Conservation (phyloP, 2,113 vertebrate species). For the Anser brachyrhynchus region DNA sequence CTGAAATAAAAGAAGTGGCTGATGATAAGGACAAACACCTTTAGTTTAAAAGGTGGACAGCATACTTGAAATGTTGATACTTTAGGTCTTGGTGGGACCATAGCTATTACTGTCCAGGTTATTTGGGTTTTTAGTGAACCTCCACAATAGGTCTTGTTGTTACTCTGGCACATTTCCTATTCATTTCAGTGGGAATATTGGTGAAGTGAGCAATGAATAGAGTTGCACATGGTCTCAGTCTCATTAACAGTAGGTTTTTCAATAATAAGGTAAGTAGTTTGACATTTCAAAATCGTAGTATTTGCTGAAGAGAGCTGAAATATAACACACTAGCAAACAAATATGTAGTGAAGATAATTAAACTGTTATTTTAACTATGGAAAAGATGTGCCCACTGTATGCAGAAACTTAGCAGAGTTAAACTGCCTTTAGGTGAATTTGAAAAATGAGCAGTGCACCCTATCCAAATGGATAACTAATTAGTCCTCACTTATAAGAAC, state of each 20-base stretch:
- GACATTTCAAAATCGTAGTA: not conserved
- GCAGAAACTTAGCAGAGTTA: constrained; percentile 58
- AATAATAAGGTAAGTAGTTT: not conserved
- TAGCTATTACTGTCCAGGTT: not conserved
- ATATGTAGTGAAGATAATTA: not conserved
- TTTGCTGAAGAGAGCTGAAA: constrained; percentile 22
- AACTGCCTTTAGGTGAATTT: constrained; percentile 66
- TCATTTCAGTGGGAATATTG: not conserved
- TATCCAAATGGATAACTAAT: constrained; percentile 64
- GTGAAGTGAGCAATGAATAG: not conserved
- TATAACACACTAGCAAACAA: not conserved
- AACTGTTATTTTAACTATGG: not conserved
- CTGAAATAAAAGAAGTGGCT: not conserved
- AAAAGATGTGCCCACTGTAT: not conserved
- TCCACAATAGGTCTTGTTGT: not conserved
- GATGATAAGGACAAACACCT: not conserved
- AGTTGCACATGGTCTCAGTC: not conserved
- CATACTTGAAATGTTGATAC: not conserved
- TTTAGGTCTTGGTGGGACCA: not conserved
- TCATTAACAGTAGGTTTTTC: not conserved
- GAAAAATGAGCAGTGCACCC: constrained; percentile 61
- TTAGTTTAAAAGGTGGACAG: not conserved
- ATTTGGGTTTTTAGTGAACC: not conserved
- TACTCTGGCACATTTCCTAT: not conserved
- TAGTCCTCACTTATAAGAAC: constrained; percentile 66